Evolutionary conservation across 2,888 invertebrate genomes (phyloP).

Genomic region (Caenorhabditis sp.): DNA sequence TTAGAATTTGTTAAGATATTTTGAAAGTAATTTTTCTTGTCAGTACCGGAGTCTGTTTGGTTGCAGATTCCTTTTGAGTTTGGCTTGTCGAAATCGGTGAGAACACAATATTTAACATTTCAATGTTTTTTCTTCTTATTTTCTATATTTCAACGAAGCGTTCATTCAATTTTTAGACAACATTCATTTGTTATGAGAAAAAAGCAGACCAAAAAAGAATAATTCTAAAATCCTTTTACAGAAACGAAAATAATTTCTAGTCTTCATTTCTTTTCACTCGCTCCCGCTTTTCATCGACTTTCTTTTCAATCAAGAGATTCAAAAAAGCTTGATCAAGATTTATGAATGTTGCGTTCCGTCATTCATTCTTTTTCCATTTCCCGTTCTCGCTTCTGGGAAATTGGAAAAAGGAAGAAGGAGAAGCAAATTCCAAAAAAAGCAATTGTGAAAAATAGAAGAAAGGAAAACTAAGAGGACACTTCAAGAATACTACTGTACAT

Average conservation of each 20-base stretch:
- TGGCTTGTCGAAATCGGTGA: no score
- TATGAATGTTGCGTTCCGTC: constrained; percentile 32
- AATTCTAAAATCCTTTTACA: constrained; percentile 41
- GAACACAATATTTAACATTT: no score
- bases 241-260: constrained; percentile 13
- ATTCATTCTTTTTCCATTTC: not conserved
- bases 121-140: no score
- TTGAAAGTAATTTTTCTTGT: no score
- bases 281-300: not conserved
- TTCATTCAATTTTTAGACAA: no score
- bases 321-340: constrained; percentile 40
- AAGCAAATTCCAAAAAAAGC: constrained; percentile 38
- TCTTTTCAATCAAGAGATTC: constrained; percentile 35
- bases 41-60: no score
- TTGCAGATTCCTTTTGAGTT: no score
- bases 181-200: not conserved
- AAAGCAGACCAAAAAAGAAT: constrained; percentile 27
- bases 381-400: constrained; percentile 33
- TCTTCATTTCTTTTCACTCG: not conserved
- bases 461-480: constrained; percentile 26
- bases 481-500: constrained; percentile 56
- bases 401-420: constrained; percentile 23
- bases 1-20: not conserved
- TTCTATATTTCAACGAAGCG: no score
- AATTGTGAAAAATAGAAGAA: constrained; percentile 27